Evolutionary conservation across 2,888 invertebrate species (phyloP), one percentile per base, ranked within the genome.

Genomic region (Anticlea derivata): DNA sequence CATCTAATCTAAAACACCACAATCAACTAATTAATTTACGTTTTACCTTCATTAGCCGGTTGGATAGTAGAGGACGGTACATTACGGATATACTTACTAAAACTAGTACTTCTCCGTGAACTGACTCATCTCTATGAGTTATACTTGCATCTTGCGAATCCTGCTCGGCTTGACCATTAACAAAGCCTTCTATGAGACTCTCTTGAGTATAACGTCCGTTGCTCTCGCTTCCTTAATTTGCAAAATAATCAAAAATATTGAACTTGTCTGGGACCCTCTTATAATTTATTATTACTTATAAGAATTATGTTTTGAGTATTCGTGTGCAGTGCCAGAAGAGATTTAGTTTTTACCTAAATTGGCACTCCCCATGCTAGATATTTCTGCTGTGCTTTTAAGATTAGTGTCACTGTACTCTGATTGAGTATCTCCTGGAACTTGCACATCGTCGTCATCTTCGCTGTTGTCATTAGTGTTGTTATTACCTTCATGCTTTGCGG

Each of bases 371-470:
- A 75, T 79, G 65, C 81, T 77, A 69, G 78, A 75, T 57, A 80
- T 67, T 66, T 83, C 86, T 59, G 81, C 77, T 50, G 83, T 81
- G 64, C 80, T 80, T 72, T 80, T 80, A 64, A 80, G 77, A 69
- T 79, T 78, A 44, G 77, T 73, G 61, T 86, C 83, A 63, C 79
- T 83, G 66, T 86, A 82, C 73, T 90, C 90, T 51, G 83, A 79
- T 59, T 80, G 73, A 65, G 75, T 73, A 57, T 86, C 84, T 73
- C 92, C 81, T 80, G 88, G 90, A 70, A 90, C 78, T 75, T 91
- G 77, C 48, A 91, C 91, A 65, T 92, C 92, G 58, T 92, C 92
- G 58, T 92, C 92, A 50, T 92, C 92, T 71, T 92, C 87, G 58
- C 86, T 91, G 66, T 74, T 71, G 63, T 74, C 73, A 72, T 69